Percentiles rank a stretch among this genome's conserved stretches.
Conservation (phyloP, 2,888 invertebrate species). For the Cyclophora punctaria region DNA sequence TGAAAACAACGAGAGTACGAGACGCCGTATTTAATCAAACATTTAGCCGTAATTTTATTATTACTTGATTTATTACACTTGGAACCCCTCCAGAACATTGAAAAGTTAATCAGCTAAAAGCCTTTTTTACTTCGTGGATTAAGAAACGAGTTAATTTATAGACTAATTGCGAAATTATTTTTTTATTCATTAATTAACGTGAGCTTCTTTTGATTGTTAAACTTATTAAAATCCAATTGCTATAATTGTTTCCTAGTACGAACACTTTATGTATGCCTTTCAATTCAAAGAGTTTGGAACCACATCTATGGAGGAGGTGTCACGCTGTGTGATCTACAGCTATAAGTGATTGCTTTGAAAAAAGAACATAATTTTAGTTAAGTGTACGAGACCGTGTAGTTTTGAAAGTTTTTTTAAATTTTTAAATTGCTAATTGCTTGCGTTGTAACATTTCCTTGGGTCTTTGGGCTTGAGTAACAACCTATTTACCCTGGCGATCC, state of each 20-base stretch:
- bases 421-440: no score
- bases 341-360: no score
- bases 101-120: conserved; percentile 72
- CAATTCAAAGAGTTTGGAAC: background rate
- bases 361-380: no score
- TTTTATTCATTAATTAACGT: conserved; percentile 48
- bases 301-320: no score
- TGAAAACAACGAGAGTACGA: conserved; percentile 5
- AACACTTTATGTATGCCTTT: background rate
- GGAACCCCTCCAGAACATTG: conserved; percentile 56
- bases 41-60: conserved; percentile 62
- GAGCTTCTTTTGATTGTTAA: conserved; percentile 7
- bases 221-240: background rate
- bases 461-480: no score
- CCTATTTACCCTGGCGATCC: no score
- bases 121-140: conserved; percentile 52
- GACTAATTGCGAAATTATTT: conserved; percentile 45
- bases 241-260: background rate
- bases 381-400: no score
- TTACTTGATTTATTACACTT: conserved; percentile 58
- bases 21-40: conserved; percentile 43
- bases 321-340: no score
- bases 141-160: conserved; percentile 63
- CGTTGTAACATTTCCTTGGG: no score
- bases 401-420: no score